These are phyloP conservation scores for Diorhabda elongata DNA, from an alignment of 1,140 invertebrate species.

Conservation along the genomic window DNA sequence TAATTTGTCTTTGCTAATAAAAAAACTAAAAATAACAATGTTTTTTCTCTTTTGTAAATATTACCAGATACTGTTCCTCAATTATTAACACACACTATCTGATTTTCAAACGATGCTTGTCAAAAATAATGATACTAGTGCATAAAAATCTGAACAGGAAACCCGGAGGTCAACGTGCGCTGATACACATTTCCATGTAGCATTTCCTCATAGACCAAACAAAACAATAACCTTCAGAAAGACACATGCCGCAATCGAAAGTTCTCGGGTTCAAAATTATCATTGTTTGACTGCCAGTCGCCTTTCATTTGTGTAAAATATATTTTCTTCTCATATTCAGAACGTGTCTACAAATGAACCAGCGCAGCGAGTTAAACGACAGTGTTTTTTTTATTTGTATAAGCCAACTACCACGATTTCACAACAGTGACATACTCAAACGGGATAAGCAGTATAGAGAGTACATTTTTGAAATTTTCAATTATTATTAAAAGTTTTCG, in stretches of 20 bases:
- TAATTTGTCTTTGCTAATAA: no score
- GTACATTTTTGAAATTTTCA: no score
- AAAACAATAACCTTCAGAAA: background rate
- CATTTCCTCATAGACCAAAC: background rate
- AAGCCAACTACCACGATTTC: background rate
- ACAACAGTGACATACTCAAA: background rate
- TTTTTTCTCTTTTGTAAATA: no score
- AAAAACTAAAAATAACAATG: no score
- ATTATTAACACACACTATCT: no score
- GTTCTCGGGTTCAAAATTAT: background rate
- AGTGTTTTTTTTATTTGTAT: background rate
- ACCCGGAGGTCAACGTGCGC: background rate
- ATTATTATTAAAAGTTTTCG: no score
- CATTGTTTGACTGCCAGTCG: background rate
- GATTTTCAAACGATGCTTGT: no score
- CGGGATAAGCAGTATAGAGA: no score
- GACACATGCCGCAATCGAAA: background rate
- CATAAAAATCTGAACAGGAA: no score
- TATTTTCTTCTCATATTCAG: background rate
- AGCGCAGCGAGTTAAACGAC: conserved; percentile 1
- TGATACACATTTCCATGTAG: background rate
- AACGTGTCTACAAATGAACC: conserved; percentile 2
- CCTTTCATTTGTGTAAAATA: background rate
- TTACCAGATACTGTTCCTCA: no score
- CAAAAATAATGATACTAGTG: no score